Evolutionary conservation across 2,888 invertebrate genomes (phyloP), one percentile per base, ranked within the genome.

Genomic region (Leucophenga montana): DNA sequence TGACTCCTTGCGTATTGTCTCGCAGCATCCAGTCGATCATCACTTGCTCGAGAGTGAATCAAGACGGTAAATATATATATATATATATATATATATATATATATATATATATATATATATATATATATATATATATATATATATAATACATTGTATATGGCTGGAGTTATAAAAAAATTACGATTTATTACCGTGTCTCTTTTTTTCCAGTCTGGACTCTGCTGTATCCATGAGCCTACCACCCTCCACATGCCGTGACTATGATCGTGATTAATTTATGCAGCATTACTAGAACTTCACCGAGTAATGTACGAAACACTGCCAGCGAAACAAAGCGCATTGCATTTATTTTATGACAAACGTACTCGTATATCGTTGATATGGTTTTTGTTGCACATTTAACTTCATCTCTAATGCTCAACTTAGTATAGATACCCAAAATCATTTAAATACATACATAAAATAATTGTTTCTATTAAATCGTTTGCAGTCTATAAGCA

Each of bases 1-100:
- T 59, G 91, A 90, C 78, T 92, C 92, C 0, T 85, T 93, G 59
- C 89, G 91, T 39, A 92, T 90, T 75, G 91, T 93, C 71, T 90
- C 91, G 8, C 91, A 93, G 89, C 97, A 97, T 89, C 96, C 96
- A 1, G 89, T 97, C 67, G 97, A 97, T 89, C 94, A 96, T 0
- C 92, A 95, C 76, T 92, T 97, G 0, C 89, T 98, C 84, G 97
- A 98, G 86, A 95, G 95, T 85, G 98, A 98, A 89, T 94, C 97
- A 6, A 91, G 96, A 79, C 95, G 89, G 89, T 89, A 74, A 71
- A 75, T 65, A 48, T 31, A n/a, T 48, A 13, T 5, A 20, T 62
- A 44, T 14, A 3, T 13, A 33, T 27, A n/a, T n/a, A n/a, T n/a
- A n/a, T n/a, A n/a, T n/a, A n/a, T n/a, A n/a, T n/a, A n/a, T n/a